Evolutionary conservation across 1,140 invertebrate genomes (phyloP), one percentile per base, ranked within the genome.

Genomic region (Eriocheir sinensis): DNA sequence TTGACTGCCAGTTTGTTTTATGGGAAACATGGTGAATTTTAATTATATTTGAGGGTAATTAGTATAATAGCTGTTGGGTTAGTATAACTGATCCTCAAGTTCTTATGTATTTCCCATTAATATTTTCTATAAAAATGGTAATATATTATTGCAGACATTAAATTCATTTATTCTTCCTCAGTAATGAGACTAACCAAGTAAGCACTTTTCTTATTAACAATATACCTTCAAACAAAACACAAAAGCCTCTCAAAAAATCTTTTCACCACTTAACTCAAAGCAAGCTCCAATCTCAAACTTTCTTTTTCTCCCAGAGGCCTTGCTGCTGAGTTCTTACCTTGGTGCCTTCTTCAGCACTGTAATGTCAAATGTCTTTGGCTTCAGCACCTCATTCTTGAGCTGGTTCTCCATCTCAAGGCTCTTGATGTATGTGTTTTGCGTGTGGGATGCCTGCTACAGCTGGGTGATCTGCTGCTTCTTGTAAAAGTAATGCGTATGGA

Each of bases 311-410:
- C 98, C 98, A 4, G 98, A 97, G 0, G 97, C 98, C 96, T 98
- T 98, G 94, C 97, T 97, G 96, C 98, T 98, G 6, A 98, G 96
- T 96, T 97, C 95, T 17, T 94, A 89, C 72, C 86, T 95, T 0
- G 95, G 95, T 27, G 89, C 95, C 48, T 94, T 98, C 93, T 98
- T 97, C 83, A 99, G 97, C 0, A 98, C 98, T 0, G 98, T 98
- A 0, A 99, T 98, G 97, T 99, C 99, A 96, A 99, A 98, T 96
- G 99, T 99, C 96, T 99, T 99, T 80, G 99, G 97, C 96, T 98
- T 98, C 3, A 99, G 97, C 0, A 99, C 98, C 96, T 98, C 98
- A 96, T 99, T 99, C 96, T 99, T 99, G 91, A 99, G 98, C 96
- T 98, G 98, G 94, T 98, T 98, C 96, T 99, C 98, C 2, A 98